Evolutionary conservation across 2,888 invertebrate species (phyloP).

Genomic region (Platycheirus albimanus): DNA sequence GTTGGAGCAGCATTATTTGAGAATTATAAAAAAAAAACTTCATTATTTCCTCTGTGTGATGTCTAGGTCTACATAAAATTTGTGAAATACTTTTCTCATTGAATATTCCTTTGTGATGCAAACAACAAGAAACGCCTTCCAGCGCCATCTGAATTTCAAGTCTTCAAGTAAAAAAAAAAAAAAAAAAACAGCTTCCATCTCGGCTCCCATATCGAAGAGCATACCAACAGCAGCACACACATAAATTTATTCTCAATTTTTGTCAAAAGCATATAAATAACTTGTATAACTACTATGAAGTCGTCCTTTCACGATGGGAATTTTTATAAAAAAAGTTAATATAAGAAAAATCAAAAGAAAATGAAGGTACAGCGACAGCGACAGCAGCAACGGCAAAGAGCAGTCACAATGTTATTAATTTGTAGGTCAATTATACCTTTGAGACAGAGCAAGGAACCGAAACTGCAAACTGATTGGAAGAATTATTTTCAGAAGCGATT

Average conservation of each 20-base stretch:
- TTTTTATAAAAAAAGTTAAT: background rate
- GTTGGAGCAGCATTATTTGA: slow-evolving; percentile 1
- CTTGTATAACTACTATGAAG: background rate
- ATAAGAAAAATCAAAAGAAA: background rate
- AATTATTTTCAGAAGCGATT: background rate
- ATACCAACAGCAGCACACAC: background rate
- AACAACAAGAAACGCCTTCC: slow-evolving; percentile 40
- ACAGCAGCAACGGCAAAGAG: background rate
- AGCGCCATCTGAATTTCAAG: slow-evolving; percentile 20
- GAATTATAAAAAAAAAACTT: slow-evolving; percentile 13
- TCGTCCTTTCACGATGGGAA: no score
- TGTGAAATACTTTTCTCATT: slow-evolving; percentile 27
- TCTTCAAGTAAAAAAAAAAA: background rate
- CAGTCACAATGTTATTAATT: slow-evolving; percentile 3
- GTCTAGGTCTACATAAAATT: slow-evolving; percentile 18
- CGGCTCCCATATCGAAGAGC: slow-evolving; percentile 1
- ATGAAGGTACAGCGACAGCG: slow-evolving; percentile 1
- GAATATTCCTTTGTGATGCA: slow-evolving; percentile 51
- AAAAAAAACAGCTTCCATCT: background rate
- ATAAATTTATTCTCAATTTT: slow-evolving; percentile 8
- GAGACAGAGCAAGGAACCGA: background rate
- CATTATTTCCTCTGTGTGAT: background rate
- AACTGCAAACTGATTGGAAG: background rate
- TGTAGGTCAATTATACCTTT: slow-evolving; percentile 28
- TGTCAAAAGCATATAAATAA: slow-evolving; percentile 1